Conservation (phyloP, 2,888 invertebrate species). For the Lycia hirtaria region DNA sequence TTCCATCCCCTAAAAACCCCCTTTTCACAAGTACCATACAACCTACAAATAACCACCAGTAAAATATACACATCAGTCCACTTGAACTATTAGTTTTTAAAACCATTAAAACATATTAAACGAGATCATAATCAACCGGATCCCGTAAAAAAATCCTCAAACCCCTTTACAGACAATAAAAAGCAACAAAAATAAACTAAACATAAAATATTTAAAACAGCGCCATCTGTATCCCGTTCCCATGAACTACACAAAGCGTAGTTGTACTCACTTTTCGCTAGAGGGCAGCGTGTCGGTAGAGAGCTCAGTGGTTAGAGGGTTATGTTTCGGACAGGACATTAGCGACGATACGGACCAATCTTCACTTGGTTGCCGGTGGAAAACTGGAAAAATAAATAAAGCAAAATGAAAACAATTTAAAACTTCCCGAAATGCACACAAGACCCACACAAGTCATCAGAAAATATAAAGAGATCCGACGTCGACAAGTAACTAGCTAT, state of each 20-base stretch:
- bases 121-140: background rate
- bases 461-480: too few species aligned
- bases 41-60: too few species aligned
- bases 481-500: too few species aligned
- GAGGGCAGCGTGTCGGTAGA: conserved; percentile 72
- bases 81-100: background rate
- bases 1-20: too few species aligned
- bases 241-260: background rate
- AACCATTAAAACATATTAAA: too few species aligned
- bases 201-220: background rate
- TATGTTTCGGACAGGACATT: conserved; percentile 89
- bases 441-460: too few species aligned
- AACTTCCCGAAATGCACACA: too few species aligned
- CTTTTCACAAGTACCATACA: too few species aligned
- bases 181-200: conserved; percentile 22
- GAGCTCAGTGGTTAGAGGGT: conserved; percentile 61
- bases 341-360: conserved; percentile 91
- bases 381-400: conserved; percentile 63
- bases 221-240: conserved; percentile 9
- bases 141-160: background rate
- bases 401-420: background rate
- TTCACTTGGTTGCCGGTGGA: conserved; percentile 77
- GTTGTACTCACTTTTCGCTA: conserved; percentile 77
- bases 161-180: background rate
- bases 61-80: too few species aligned